Evolutionary conservation across 2,113 vertebrate species (phyloP), one percentile per base, ranked within the genome.

Genomic region (Spheniscus mendiculus): DNA sequence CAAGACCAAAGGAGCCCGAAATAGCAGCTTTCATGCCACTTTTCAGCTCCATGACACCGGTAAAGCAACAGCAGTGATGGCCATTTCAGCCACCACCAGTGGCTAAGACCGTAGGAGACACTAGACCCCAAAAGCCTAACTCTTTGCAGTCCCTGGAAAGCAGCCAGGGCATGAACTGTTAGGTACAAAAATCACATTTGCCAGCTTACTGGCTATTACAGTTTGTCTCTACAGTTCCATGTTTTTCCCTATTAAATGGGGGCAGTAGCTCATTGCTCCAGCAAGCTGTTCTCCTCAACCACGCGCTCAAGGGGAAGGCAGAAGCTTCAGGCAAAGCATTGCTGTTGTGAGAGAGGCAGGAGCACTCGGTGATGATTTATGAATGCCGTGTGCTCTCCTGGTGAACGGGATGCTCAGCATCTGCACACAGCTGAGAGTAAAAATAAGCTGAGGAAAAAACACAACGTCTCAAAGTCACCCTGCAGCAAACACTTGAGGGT

Each of bases 201-300:
- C 42, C 78, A 95, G 32, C 29, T 84, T 45, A n/a, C 11, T 5
- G 3, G 36, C 30, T 17, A 5, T 47, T 69, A 1, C 8, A 15
- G 20, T 72, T 93, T 53, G n/a, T 71, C 55, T 55, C 47, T 93
- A 91, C 73, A 82, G 42, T 89, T 96, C 76, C 83, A 36, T 0
- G 0, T 3, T 82, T 82, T 58, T 16, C 22, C 38, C 74, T 1
- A 2, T 58, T 55, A 50, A 47, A 25, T 27, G 65, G 66, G 83
- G 87, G 78, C 77, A 72, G 81, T 42, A 96, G n/a, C 76, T 96
- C 83, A 29, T 82, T 82, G 81, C 83, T 74, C 3, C 80, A 79
- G n/a, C 78, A 42, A 58, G 22, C 20, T 26, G 0, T 34, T 30
- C 67, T 70, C 11, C 69, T 63, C 22, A 25, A 11, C 62, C 27